Percentiles rank a stretch among this genome's conserved stretches.
Conservation (phyloP, 1,140 invertebrate genomes). For the Neocloeon triangulifer region DNA sequence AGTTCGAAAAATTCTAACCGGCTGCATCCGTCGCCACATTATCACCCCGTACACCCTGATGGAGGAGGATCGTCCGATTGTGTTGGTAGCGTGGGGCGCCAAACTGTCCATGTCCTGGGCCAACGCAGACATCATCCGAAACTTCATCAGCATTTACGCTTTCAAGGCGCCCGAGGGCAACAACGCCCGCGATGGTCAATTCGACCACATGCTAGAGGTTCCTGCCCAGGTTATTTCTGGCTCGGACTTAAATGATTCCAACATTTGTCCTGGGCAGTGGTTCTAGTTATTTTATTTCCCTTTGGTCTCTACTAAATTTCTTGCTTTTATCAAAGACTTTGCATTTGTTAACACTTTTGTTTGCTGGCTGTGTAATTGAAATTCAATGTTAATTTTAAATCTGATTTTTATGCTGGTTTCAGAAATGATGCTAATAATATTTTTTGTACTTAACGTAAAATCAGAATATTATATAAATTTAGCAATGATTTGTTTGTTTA, state of each 20-base stretch:
- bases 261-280: constrained; percentile 20
- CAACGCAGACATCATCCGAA: constrained; percentile 21
- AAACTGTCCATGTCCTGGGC: constrained; percentile 46
- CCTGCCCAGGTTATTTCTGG: constrained; percentile 27
- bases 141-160: constrained; percentile 42
- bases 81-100: constrained; percentile 53
- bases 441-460: no score
- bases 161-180: constrained; percentile 37
- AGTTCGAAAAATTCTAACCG: constrained; percentile 35
- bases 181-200: constrained; percentile 32
- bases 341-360: no score
- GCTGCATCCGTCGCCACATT: constrained; percentile 54
- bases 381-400: no score
- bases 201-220: constrained; percentile 24
- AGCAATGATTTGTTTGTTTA: no score
- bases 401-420: no score
- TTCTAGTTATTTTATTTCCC: no score
- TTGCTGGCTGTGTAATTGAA: no score
- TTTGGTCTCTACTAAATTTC: no score
- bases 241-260: constrained; percentile 17
- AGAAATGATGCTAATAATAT: no score
- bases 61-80: constrained; percentile 39
- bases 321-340: no score
- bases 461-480: no score
- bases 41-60: constrained; percentile 51